A percentile compares a stretch with the other conserved stretches of the same genome.
These are phyloP conservation scores for Natrix natrix DNA, from an alignment of 2,797 vertebrate species.

Conservation along the genomic window DNA sequence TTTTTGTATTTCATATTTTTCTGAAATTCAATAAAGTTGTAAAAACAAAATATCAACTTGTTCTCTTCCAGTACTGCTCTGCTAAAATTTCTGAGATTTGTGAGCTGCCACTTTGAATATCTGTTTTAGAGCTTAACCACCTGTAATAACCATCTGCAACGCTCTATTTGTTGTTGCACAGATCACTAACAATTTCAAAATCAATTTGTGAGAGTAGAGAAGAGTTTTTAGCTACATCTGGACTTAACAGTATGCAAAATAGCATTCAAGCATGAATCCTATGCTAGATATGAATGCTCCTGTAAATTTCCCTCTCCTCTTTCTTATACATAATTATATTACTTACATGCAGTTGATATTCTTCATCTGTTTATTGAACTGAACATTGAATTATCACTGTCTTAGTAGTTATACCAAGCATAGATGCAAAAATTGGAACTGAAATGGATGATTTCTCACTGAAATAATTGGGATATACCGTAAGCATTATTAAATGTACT, in stretches of 20 bases:
- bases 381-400: neutral
- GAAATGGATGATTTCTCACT: neutral
- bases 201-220: neutral
- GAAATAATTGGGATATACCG: neutral
- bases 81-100: neutral
- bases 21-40: too few relatives aligned
- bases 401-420: constrained; percentile 12
- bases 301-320: neutral
- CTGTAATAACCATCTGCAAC: neutral
- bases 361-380: neutral
- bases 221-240: neutral
- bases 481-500: neutral
- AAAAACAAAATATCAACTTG: neutral
- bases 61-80: neutral
- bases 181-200: neutral
- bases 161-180: neutral
- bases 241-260: neutral
- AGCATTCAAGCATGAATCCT: neutral
- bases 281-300: neutral
- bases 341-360: neutral
- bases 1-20: too few relatives aligned
- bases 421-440: neutral
- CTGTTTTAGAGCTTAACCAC: neutral
- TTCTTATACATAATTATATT: neutral
- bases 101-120: neutral